These are phyloP conservation scores for Podabrus alpinus DNA, from an alignment of 2,888 invertebrate genomes.

Conservation along the genomic window DNA sequence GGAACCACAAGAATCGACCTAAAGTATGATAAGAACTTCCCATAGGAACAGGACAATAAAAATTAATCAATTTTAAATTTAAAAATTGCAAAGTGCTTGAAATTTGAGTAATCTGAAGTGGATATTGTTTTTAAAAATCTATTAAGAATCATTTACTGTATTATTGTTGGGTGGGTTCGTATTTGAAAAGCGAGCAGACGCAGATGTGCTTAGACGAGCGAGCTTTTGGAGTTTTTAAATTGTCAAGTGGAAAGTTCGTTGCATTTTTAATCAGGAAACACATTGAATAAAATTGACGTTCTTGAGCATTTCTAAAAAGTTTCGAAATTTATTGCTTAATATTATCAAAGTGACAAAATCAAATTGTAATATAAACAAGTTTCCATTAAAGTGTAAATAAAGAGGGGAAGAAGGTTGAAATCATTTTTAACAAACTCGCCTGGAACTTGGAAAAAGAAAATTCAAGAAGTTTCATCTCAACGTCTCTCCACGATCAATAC, in stretches of 20 bases:
- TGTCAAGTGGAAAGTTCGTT: background rate
- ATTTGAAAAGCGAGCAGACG: background rate
- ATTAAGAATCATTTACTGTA: conserved; percentile 5
- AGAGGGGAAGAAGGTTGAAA: background rate
- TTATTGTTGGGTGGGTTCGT: background rate
- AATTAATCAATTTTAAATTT: background rate
- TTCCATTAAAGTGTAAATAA: background rate
- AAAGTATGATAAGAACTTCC: background rate
- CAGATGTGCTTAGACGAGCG: background rate
- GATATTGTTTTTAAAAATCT: background rate
- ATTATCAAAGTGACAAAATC: conserved; percentile 10
- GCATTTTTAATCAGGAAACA: background rate
- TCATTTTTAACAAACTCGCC: background rate
- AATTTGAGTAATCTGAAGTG: background rate
- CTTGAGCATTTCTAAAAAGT: conserved; percentile 8
- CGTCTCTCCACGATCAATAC: background rate
- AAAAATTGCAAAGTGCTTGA: background rate
- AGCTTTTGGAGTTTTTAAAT: background rate
- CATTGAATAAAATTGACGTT: background rate
- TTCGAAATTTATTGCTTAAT: conserved; percentile 21
- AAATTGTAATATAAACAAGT: conserved; percentile 15
- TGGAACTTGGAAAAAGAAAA: background rate
- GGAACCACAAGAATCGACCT: background rate
- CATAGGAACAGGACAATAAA: background rate
- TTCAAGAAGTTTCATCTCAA: background rate